phyloP scores from a whole-genome alignment of 2,113 vertebrate species.

The Dipodomys stephensi region DNA sequence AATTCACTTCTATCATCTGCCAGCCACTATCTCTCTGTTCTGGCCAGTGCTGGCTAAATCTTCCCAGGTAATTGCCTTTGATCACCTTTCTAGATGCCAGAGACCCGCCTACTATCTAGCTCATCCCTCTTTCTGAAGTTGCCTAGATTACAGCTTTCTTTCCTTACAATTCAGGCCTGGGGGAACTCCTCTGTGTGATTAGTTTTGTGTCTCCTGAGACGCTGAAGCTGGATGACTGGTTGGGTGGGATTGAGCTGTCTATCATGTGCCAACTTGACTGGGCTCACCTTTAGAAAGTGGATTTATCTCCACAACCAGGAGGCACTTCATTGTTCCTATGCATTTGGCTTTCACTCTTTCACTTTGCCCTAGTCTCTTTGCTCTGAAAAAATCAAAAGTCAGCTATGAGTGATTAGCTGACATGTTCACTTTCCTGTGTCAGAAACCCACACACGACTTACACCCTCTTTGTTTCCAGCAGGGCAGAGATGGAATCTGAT shows the following conservation, averaged over 20 bases:
- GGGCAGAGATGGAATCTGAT: constrained; percentile 24
- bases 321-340: not conserved
- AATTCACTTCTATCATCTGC: not conserved
- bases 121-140: not conserved
- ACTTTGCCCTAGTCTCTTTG: not conserved
- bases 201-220: not conserved
- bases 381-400: constrained; percentile 32
- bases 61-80: not conserved
- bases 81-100: not conserved
- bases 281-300: not conserved
- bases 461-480: not conserved
- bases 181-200: not conserved
- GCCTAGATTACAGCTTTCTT: not conserved
- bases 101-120: not conserved
- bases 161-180: not conserved
- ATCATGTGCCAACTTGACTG: not conserved
- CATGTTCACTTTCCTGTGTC: not conserved
- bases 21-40: not conserved
- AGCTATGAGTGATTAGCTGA: constrained; percentile 10
- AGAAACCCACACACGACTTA: fast-evolving
- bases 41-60: not conserved
- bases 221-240: not conserved
- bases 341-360: constrained; percentile 26
- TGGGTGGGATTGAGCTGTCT: not conserved
- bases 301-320: constrained; percentile 24